Evolutionary conservation across 2,888 invertebrate genomes (phyloP), one percentile per base, ranked within the genome.

Genomic region (Catonia carolina): DNA sequence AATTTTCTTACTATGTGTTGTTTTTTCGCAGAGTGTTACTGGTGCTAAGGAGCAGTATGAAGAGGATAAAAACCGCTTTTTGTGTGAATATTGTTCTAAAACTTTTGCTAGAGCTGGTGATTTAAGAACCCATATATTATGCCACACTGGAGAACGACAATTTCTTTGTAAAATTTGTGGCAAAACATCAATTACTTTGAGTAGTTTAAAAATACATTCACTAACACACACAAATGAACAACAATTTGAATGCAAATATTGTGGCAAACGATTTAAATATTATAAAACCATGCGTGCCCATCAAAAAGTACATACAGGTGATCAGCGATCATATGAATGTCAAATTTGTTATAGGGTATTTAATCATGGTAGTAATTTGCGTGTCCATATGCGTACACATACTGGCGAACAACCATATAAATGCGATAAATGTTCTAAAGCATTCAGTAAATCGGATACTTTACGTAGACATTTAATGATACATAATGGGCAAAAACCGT

Each of bases 81-180:
- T n/a, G n/a, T n/a, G n/a, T n/a, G n/a, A n/a, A n/a, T n/a, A n/a
- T n/a, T 73, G 73, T 55, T 72, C 71, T 2, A 50, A 45, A 23
- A 48, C 36, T 2, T 60, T 60, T 15, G 48, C 37, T 33, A 39
- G 33, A 2, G 49, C 54, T 27, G 23, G 42, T 23, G 55, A 52
- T 42, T 53, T 39, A 17, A 55, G 47, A 36, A 50, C 48, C 10
- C 61, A 61, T 23, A 45, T 36, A 7, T 67, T 80, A 48, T 79
- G 79, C 35, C 81, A 82, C 66, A 74, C 74, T 2, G 74, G 72
- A 2, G 74, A 74, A 61, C 75, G 73, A 61, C 76, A 75, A 0
- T 75, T 70, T 53, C 58, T 69, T 22, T 80, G 79, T 64, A 71
- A 72, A 5, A 68, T 69, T 3, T 81, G 80, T 55, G 60, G 48